phyloP scores from a whole-genome alignment of 2,797 vertebrate species.

The Sparus aurata region DNA sequence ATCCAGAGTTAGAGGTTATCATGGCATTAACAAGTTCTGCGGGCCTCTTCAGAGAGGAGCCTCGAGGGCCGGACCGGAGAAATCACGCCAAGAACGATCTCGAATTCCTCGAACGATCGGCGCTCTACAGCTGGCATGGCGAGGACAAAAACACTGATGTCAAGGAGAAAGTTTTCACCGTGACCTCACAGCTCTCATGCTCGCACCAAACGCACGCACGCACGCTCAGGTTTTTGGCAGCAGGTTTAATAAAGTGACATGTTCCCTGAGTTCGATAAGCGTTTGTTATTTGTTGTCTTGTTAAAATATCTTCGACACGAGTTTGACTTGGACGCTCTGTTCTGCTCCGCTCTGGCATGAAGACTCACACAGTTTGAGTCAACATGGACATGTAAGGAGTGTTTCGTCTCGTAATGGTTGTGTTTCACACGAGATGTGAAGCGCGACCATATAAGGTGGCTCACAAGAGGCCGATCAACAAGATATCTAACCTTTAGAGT shows the following conservation, averaged over 20 bases:
- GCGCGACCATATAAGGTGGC: conserved; percentile 59
- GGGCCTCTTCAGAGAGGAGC: conserved; percentile 33
- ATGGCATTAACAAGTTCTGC: conserved; percentile 65
- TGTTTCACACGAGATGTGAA: conserved; percentile 39
- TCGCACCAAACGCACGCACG: conserved; percentile 12
- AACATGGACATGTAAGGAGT: conserved; percentile 52
- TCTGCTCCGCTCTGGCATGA: conserved; percentile 50
- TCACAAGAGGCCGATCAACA: conserved; percentile 1
- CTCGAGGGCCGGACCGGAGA: conserved; percentile 22
- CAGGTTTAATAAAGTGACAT: conserved; percentile 37
- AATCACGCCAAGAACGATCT: conserved; percentile 31
- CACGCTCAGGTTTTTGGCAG: conserved; percentile 22
- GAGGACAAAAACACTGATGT: conserved; percentile 9
- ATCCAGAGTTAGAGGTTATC: conserved; percentile 67
- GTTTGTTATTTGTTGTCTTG: conserved; percentile 35
- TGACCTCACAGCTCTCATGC: conserved; percentile 22
- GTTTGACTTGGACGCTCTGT: conserved; percentile 47
- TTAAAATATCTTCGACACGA: conserved; percentile 42
- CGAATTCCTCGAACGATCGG: conserved; percentile 11
- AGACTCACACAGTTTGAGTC: conserved; percentile 11
- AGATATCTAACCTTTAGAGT: conserved; percentile 11
- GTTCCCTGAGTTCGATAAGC: conserved; percentile 41
- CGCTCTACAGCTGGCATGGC: background rate
- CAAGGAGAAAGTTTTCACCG: conserved; percentile 9
- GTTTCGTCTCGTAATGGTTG: conserved; percentile 22